Conservation (phyloP, 2,888 invertebrate species). For the Brenthis hecate region DNA sequence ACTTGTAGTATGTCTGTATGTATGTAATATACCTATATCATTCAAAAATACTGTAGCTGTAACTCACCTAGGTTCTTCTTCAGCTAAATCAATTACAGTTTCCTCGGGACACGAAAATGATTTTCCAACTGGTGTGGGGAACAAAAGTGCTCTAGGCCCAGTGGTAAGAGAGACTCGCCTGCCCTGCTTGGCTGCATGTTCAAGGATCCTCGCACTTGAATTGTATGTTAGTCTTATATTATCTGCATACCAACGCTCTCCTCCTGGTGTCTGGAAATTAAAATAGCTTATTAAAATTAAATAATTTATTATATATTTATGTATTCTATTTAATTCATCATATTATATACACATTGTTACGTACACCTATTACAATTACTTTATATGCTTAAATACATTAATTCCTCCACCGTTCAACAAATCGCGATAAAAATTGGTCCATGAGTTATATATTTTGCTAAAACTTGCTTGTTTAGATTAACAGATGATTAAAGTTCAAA, state of each 20-base stretch:
- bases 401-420: too few species aligned
- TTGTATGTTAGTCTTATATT: conserved; percentile 89
- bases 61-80: conserved; percentile 72
- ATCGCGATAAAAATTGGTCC: too few species aligned
- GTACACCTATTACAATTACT: too few species aligned
- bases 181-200: conserved; percentile 83
- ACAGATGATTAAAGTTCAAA: too few species aligned
- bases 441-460: too few species aligned
- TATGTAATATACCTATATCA: neutral
- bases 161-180: conserved; percentile 80
- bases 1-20: too few species aligned
- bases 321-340: neutral
- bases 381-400: too few species aligned
- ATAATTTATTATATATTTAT: neutral
- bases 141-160: conserved; percentile 84
- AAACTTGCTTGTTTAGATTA: too few species aligned
- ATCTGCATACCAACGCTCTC: conserved; percentile 94
- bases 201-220: conserved; percentile 82
- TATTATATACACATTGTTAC: neutral
- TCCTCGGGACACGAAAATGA: conserved; percentile 90
- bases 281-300: neutral
- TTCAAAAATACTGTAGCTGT: neutral
- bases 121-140: conserved; percentile 93
- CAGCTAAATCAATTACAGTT: conserved; percentile 84
- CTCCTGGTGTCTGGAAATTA: conserved; percentile 89